A percentile compares a stretch with the other conserved stretches of the same genome.
phyloP scores from a whole-genome alignment of 2,888 invertebrate genomes.

The Calliphora vomitoria region DNA sequence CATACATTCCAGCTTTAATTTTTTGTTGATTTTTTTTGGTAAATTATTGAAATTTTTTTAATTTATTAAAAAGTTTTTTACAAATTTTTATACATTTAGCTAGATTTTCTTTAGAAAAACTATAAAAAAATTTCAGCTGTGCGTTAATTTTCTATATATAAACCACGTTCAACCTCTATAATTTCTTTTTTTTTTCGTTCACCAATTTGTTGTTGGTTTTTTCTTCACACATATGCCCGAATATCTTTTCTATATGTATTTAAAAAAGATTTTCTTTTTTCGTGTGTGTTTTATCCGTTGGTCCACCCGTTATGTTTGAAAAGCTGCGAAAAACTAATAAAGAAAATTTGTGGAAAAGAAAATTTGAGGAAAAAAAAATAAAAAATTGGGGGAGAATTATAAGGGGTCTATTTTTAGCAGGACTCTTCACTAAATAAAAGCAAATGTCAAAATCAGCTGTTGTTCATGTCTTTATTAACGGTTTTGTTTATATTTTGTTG shows the following conservation, averaged over 20 bases:
- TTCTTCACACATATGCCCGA: conserved; percentile 76
- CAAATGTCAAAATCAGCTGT: conserved; percentile 72
- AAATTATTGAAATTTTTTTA: conserved; percentile 29
- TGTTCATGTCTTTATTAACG: conserved; percentile 25
- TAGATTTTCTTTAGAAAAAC: conserved; percentile 63
- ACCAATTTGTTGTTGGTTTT: conserved; percentile 50
- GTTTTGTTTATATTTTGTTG: conserved; percentile 47
- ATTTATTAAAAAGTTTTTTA: background rate
- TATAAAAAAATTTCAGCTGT: conserved; percentile 78
- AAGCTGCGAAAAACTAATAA: conserved; percentile 80
- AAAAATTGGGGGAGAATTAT: conserved; percentile 53
- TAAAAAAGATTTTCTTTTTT: conserved; percentile 44
- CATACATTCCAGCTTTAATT: conserved; percentile 38
- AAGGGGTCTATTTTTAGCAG: conserved; percentile 64
- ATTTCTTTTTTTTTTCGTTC: conserved; percentile 53
- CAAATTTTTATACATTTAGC: conserved; percentile 70
- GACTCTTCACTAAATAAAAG: conserved; percentile 14
- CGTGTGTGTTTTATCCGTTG: conserved; percentile 58
- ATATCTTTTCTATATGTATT: conserved; percentile 41
- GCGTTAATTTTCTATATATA: conserved; percentile 83
- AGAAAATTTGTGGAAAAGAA: conserved; percentile 50
- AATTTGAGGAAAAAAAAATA: background rate
- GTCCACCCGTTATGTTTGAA: conserved; percentile 79
- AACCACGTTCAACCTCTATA: conserved; percentile 74
- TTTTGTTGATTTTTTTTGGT: background rate